These are phyloP conservation scores for Pemphigus obesinymphae DNA, from an alignment of 1,140 invertebrate genomes.

Conservation along the genomic window DNA sequence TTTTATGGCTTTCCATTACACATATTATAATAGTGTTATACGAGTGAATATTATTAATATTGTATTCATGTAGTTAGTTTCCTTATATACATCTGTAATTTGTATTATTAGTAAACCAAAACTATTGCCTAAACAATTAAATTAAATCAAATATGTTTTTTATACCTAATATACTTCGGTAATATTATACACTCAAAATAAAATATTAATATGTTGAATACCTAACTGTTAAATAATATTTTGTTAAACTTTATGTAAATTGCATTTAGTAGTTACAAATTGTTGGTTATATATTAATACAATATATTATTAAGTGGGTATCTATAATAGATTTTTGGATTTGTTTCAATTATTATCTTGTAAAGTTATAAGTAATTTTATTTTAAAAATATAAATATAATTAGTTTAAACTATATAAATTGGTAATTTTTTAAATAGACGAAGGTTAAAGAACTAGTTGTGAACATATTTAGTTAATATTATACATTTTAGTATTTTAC, in stretches of 20 bases:
- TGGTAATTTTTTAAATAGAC: neutral
- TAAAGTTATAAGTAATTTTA: neutral
- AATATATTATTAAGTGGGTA: neutral
- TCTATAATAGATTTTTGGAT: neutral
- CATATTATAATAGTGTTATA: neutral
- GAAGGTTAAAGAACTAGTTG: slow-evolving; percentile 10
- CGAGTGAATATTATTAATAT: neutral
- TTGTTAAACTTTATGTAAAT: too few relatives aligned
- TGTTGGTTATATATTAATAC: too few relatives aligned
- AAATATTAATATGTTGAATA: too few relatives aligned
- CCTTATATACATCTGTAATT: neutral
- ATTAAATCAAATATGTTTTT: neutral
- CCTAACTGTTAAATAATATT: too few relatives aligned
- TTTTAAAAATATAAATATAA: neutral
- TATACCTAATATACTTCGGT: neutral
- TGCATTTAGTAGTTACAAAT: too few relatives aligned
- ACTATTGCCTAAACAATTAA: slow-evolving; percentile 15
- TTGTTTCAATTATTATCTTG: neutral
- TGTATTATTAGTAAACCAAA: slow-evolving; percentile 15
- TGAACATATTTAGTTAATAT: neutral
- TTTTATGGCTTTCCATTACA: slow-evolving; percentile 33
- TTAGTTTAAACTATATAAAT: neutral
- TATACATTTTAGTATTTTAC: too few relatives aligned
- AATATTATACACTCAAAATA: neutral
- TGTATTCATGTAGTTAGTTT: neutral